Evolutionary conservation across 2,888 invertebrate genomes (phyloP).

Genomic region (Tinea semifulvella): DNA sequence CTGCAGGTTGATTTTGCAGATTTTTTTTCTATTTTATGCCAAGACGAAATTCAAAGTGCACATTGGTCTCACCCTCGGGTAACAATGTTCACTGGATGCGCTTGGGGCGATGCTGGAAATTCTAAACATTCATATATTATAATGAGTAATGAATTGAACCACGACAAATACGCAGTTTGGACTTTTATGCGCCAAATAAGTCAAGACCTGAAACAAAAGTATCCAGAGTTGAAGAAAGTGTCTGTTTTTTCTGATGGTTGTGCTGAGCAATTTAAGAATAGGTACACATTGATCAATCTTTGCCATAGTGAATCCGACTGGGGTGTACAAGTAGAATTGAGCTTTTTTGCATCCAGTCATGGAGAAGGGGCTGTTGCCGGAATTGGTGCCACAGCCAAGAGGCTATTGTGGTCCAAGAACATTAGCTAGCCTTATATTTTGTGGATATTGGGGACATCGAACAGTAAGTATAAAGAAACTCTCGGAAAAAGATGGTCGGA

Average conservation of each 20-base stretch:
- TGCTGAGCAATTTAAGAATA: conserved; percentile 18
- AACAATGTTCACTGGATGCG: conserved; percentile 16
- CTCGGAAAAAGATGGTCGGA: conserved; percentile 14
- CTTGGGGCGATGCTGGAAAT: conserved; percentile 9
- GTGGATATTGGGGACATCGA: conserved; percentile 8
- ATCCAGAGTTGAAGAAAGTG: conserved; percentile 13
- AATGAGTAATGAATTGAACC: conserved; percentile 15
- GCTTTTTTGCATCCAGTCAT: conserved; percentile 17
- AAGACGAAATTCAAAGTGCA: conserved; percentile 18
- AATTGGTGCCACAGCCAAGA: conserved; percentile 16
- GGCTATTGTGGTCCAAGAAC: conserved; percentile 12
- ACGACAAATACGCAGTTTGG: conserved; percentile 15
- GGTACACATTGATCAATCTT: conserved; percentile 15
- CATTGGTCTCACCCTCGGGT: conserved; percentile 15
- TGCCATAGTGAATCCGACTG: conserved; percentile 14
- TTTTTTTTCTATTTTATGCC: conserved; percentile 14
- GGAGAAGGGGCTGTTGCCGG: conserved; percentile 18
- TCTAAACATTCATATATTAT: conserved; percentile 6
- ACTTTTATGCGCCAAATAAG: conserved; percentile 14
- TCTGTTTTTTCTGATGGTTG: conserved; percentile 16
- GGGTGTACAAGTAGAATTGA: conserved; percentile 17
- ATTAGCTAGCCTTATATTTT: conserved; percentile 7
- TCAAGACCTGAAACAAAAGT: conserved; percentile 13
- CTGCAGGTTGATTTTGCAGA: conserved; percentile 15
- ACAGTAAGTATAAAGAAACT: conserved; percentile 2